Percentiles rank a stretch among this genome's conserved stretches.
These are phyloP conservation scores for Chlorodrepanis virens DNA, from an alignment of 2,113 vertebrate species.

Conservation along the genomic window DNA sequence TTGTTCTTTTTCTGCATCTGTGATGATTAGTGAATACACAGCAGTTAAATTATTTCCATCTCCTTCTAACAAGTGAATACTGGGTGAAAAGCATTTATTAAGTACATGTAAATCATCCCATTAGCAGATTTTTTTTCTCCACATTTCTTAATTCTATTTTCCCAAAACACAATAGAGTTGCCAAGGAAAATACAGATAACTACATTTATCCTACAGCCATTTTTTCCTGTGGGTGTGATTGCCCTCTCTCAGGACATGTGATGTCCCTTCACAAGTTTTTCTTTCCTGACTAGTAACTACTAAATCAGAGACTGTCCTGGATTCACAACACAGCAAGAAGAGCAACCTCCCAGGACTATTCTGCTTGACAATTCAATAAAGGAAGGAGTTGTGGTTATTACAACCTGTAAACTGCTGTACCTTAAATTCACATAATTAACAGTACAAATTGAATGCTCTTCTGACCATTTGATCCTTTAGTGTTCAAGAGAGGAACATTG, in stretches of 20 bases:
- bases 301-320: not conserved
- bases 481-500: not conserved
- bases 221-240: not conserved
- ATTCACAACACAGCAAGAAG: not conserved
- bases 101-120: not conserved
- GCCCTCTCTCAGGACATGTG: not conserved
- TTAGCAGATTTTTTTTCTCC: not conserved
- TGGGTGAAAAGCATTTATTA: not conserved
- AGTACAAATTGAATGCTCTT: not conserved
- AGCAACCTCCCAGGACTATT: not conserved
- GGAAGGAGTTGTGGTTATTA: not conserved
- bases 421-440: not conserved
- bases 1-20: not conserved
- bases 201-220: not conserved
- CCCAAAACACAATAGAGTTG: not conserved
- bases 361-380: not conserved
- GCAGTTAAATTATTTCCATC: not conserved
- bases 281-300: not conserved
- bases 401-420: not conserved
- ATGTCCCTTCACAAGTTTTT: not conserved
- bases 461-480: not conserved
- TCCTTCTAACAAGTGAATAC: not conserved
- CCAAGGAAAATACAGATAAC: not conserved
- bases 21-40: not conserved
- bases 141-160: not conserved